phyloP scores from a whole-genome alignment of 2,797 vertebrate species.

The Lagocephalus sceleratus region DNA sequence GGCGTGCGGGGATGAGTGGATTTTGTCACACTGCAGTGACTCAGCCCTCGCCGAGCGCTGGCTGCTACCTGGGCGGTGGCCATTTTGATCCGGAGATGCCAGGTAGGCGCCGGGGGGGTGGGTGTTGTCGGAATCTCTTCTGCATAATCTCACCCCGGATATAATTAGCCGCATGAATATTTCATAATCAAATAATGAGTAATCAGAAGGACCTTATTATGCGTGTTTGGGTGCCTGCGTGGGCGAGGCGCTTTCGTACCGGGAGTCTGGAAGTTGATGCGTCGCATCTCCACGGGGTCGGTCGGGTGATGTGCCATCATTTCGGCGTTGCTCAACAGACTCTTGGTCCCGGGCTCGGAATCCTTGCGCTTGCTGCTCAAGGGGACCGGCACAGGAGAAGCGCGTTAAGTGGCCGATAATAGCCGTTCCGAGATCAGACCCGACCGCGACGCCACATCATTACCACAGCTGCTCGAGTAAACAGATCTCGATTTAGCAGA shows the following conservation, averaged over 20 bases:
- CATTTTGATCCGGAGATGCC: constrained; percentile 61
- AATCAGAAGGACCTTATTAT: constrained; percentile 22
- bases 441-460: constrained; percentile 25
- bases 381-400: constrained; percentile 6
- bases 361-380: constrained; percentile 91
- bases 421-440: constrained; percentile 15
- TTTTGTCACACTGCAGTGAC: constrained; percentile 66
- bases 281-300: constrained; percentile 96
- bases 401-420: constrained; percentile 15
- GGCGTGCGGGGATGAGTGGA: constrained; percentile 56
- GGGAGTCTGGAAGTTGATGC: constrained; percentile 98
- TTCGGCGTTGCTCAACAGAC: constrained; percentile 89
- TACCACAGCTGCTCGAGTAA: constrained; percentile 34
- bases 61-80: constrained; percentile 61
- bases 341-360: constrained; percentile 93
- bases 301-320: constrained; percentile 94
- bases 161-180: constrained; percentile 67
- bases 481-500: constrained; percentile 28
- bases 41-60: constrained; percentile 62
- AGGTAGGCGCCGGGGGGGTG: constrained; percentile 44
- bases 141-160: constrained; percentile 44
- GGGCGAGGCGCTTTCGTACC: constrained; percentile 72
- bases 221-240: constrained; percentile 29
- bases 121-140: constrained; percentile 45
- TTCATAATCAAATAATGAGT: constrained; percentile 48